A percentile compares a stretch with the other conserved stretches of the same genome.
These are phyloP conservation scores for Conus betulinus DNA, from an alignment of 1,140 invertebrate species.

Conservation along the genomic window DNA sequence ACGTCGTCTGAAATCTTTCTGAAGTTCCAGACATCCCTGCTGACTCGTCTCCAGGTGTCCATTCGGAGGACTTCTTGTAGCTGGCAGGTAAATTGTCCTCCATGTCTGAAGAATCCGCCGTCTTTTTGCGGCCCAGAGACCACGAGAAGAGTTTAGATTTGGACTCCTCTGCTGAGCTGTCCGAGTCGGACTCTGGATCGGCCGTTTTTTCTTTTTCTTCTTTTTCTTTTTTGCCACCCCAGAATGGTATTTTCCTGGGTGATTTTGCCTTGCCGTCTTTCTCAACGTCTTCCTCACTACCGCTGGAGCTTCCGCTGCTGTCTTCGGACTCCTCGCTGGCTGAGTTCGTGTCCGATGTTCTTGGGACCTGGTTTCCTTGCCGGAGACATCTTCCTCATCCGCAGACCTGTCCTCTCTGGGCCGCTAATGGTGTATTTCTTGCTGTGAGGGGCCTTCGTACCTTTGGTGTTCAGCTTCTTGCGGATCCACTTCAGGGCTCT, in stretches of 20 bases:
- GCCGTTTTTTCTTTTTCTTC: background rate
- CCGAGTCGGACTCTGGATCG: background rate
- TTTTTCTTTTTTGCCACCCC: slow-evolving; percentile 6
- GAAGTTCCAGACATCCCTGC: slow-evolving; percentile 5
- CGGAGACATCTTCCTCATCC: background rate
- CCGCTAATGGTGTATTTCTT: slow-evolving; percentile 14
- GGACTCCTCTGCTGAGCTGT: slow-evolving; percentile 8
- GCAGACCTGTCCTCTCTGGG: background rate
- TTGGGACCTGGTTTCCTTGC: background rate
- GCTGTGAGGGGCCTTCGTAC: background rate
- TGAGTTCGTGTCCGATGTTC: background rate
- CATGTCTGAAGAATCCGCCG: background rate
- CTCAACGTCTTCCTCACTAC: background rate
- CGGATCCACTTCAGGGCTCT: slow-evolving; percentile 18
- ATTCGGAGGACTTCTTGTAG: slow-evolving; percentile 5
- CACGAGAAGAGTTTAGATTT: slow-evolving; percentile 14
- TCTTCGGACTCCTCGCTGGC: slow-evolving; percentile 1
- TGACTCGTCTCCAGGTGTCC: background rate
- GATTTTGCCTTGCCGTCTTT: background rate
- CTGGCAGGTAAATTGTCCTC: slow-evolving; percentile 1
- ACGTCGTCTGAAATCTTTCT: background rate
- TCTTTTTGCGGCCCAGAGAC: slow-evolving; percentile 15
- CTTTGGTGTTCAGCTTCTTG: slow-evolving; percentile 16
- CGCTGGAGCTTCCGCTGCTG: background rate
- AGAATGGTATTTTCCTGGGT: background rate